Base-by-base conservation (phyloP, 2,797 vertebrate species). In the Myotis planiceps region DNA sequence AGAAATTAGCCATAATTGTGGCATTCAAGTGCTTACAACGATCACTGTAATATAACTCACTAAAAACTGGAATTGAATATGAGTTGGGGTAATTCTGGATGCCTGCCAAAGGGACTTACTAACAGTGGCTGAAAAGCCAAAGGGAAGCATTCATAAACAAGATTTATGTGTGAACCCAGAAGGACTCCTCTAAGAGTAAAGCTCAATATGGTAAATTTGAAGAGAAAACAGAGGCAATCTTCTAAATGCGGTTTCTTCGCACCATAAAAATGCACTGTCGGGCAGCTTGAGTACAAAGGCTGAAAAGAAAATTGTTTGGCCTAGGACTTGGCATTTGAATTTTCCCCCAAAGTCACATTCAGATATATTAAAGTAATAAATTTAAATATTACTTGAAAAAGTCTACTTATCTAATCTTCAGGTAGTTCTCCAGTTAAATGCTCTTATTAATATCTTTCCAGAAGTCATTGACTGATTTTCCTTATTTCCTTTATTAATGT, bases 301-400 rank as follows among this genome's bases (percentile, higher is more conserved):
- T 63, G 34, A 53, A 89, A 90, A 81, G 60, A 84, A 95, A 95
- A 92, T 66, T 13, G 0, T 90, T 76, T 87, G 76, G 6, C 34
- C 21, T 60, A 47, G 25, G 25, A 71, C 25, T 84, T 85, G 68
- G 60, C 68, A n/a, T 90, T 95, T 81, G 53, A 88, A 45, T 90
- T 87, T 92, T 71, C 25, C 80, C 53, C 34, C 58, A 92, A 92
- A 69, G 89, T 37, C 65, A 81, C 16, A 76, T 75, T 87, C 37
- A 90, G 34, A 51, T 81, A 95, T 78, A 88, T 27, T 32, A 88
- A 95, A 94, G 29, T 37, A 85, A 89, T 84, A 51, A 16, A 80
- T 88, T 92, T 94, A 96, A 95, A 93, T 68, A 94, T 90, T 65
- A 74, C 47, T 95, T 92, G 71, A 66, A 76, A 90, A 95, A 29